Conservation (phyloP, 2,888 invertebrate genomes). For the Ariolimax columbianus region DNA sequence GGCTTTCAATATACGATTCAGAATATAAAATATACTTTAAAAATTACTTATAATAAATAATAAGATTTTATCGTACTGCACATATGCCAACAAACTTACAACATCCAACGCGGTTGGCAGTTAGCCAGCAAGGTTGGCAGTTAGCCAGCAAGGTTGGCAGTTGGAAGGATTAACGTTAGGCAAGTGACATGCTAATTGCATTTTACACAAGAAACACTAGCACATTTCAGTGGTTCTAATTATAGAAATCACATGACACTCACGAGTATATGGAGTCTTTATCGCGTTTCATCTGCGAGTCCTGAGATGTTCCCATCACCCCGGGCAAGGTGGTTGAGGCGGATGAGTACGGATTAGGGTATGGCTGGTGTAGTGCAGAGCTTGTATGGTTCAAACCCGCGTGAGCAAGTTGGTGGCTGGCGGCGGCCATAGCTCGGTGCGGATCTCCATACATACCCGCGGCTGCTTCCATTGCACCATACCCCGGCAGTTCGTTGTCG, state of each 20-base stretch:
- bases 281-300: conserved; percentile 87
- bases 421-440: conserved; percentile 64
- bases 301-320: conserved; percentile 69
- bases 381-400: conserved; percentile 64
- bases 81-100: too few relatives aligned
- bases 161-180: too few relatives aligned
- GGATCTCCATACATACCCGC: conserved; percentile 71
- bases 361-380: conserved; percentile 68
- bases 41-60: too few relatives aligned
- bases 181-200: too few relatives aligned
- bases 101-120: too few relatives aligned
- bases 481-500: conserved; percentile 72
- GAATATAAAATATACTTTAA: too few relatives aligned
- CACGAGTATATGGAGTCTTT: conserved; percentile 99
- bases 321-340: conserved; percentile 56
- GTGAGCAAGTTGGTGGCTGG: conserved; percentile 64
- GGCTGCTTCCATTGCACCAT: conserved; percentile 65
- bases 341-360: conserved; percentile 64
- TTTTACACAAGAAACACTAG: too few relatives aligned
- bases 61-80: too few relatives aligned
- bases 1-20: too few relatives aligned
- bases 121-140: too few relatives aligned
- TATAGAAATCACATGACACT: conserved; percentile 79
- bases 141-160: too few relatives aligned
- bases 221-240: not conserved